These are phyloP conservation scores for Phoeniculus purpureus DNA, from an alignment of 2,797 vertebrate species.

Conservation along the genomic window DNA sequence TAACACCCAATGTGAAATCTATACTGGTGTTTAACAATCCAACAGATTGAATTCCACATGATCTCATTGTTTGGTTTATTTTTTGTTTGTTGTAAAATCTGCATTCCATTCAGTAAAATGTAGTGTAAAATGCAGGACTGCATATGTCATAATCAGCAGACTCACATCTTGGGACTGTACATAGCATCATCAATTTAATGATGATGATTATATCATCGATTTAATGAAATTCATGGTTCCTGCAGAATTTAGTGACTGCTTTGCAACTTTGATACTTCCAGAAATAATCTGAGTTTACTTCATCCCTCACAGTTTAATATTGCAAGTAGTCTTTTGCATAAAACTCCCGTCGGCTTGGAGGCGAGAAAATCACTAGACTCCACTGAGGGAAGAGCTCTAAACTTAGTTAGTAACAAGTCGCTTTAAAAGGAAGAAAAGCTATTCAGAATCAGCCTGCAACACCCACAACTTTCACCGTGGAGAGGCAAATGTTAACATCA, in stretches of 20 bases:
- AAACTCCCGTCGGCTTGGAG: neutral
- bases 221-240: neutral
- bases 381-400: neutral
- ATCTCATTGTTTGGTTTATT: neutral
- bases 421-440: neutral
- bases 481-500: neutral
- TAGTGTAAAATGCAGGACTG: neutral
- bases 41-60: neutral
- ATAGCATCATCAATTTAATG: accelerated
- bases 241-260: neutral
- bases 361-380: neutral
- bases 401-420: neutral
- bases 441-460: neutral
- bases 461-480: neutral
- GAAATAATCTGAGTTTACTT: neutral
- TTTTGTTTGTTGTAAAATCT: neutral
- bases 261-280: neutral
- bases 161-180: neutral
- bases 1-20: neutral
- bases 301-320: neutral
- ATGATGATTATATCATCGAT: neutral
- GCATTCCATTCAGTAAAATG: neutral
- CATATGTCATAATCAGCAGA: neutral
- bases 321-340: neutral
- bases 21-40: neutral